phyloP scores from a whole-genome alignment of 30 jellyfish, hydroid and myxozoan genomes.

The Aurelia sp. region DNA sequence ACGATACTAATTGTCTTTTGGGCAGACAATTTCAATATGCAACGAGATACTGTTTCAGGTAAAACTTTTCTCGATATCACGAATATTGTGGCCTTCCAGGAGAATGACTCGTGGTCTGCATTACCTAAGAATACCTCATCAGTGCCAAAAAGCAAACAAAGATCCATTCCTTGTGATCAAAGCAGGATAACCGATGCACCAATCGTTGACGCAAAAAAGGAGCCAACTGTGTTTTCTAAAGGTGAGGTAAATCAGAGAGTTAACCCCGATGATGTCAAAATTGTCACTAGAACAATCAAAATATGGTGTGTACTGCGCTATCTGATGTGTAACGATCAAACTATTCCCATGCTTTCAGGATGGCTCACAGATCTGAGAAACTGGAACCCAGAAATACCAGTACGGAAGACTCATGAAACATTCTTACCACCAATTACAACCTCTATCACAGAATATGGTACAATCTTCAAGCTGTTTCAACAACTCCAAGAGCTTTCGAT shows the following conservation, averaged over 20 bases:
- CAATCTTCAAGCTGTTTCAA: too few relatives aligned
- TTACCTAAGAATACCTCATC: constrained; percentile 11
- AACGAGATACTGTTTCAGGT: constrained; percentile 27
- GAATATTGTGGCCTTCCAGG: constrained; percentile 27
- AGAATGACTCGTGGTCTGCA: constrained; percentile 19
- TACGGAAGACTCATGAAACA: too few relatives aligned
- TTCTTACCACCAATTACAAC: too few relatives aligned
- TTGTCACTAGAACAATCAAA: background rate
- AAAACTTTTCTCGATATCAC: constrained; percentile 35
- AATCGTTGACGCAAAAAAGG: background rate
- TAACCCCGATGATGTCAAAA: constrained; percentile 25
- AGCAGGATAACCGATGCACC: constrained; percentile 13
- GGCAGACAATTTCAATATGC: constrained; percentile 59
- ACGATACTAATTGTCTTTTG: constrained; percentile 32
- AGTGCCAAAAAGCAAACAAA: constrained; percentile 27
- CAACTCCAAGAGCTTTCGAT: too few relatives aligned
- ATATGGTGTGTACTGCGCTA: constrained; percentile 5
- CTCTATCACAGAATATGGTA: too few relatives aligned
- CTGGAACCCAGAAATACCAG: too few relatives aligned
- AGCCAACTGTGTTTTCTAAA: constrained; percentile 8
- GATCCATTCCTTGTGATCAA: constrained; percentile 14
- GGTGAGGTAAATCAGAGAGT: constrained; percentile 4
- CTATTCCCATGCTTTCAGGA: too few relatives aligned
- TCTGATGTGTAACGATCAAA: too few relatives aligned
- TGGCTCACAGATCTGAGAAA: too few relatives aligned